Evolutionary conservation across 2,113 vertebrate species (phyloP), one percentile per base, ranked within the genome.

Genomic region (Xenus cinereus): DNA sequence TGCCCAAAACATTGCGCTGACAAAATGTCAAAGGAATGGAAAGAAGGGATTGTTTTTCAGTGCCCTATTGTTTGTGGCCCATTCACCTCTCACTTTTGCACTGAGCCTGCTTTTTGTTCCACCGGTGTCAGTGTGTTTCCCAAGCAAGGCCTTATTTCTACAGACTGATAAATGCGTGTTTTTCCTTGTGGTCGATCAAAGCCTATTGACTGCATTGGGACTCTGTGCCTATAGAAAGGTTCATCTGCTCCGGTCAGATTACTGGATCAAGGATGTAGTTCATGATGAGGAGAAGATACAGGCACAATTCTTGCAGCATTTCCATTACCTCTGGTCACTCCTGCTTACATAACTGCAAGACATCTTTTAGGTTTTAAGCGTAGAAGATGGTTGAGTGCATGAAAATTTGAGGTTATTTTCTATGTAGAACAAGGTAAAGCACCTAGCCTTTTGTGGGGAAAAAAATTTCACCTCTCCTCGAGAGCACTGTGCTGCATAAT

Each of bases 71-170:
- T 94, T 73, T 62, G 67, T 62, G 54, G 74, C 74, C 93, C 62
- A 66, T 97, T 95, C 86, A 96, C 90, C 73, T 95, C 92, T 89
- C 53, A 50, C 69, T 94, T 94, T 51, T 95, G 81, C 77, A 82
- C 37, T 5, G 84, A 93, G 91, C 59, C 57, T 87, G 87, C 43
- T 89, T 96, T 97, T 94, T 93, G 91, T 97, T 95, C 71, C 86
- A n/a, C 63, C 5, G 3, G n/a, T 82, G 81, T 87, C 91, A 46
- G 67, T 56, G 3, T 19, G 51, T 82, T 95, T 91, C 53, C 89
- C 60, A 57, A 41, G 50, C 3, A 2, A 95, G 95, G 50, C 88
- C 80, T 92, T 75, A 45, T 89, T 95, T 78, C 84, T 87, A 5
- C 81, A 50, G 75, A 21, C 66, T 69, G 77, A 73, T 90, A 76